Base-by-base conservation (phyloP, 2,113 vertebrate species). In the Epinephelus fuscoguttatus region DNA sequence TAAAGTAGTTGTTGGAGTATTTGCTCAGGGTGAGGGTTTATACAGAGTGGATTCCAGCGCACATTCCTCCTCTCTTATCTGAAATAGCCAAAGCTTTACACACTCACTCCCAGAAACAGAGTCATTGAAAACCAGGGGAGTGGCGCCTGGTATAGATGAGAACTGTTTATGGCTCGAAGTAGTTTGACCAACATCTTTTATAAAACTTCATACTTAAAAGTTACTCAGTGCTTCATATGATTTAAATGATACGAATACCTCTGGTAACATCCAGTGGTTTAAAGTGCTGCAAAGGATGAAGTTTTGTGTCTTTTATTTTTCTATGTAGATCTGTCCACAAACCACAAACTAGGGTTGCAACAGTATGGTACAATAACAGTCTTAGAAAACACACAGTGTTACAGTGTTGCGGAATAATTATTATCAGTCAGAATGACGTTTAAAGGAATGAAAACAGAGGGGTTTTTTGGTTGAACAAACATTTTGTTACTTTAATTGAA, bases 31-130 rank as follows among this genome's bases (percentile, higher is more conserved):
- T 52, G 59, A 70, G 42, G 25, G 27, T 52, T 78, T 14, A 52
- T 21, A 19, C 30, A 53, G 70, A 70, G 18, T 70, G 30, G n/a
- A 71, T 55, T 80, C 33, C 68, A 23, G 47, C 8, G 21, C 30
- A 60, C 33, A 53, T 70, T 42, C 57, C 47, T 70, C 15, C 7
- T 17, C 57, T 79, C 47, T 62, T 70, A 71, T 71, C 59, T 71
- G 33, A 63, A 63, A 52, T 42, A 60, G 6, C 14, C 7, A 56
- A 21, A 45, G 18, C 25, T 56, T 23, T 42, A 11, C 40, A n/a
- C 71, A 70, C 68, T 57, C 70, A 45, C 55, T 27, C 37, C 37
- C n/a, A 42, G 15, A 72, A 37, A 52, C 17, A 12, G 33, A 45
- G 42, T 11, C 42, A 45, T 45, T 0, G 11, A 45, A 10, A 45